These are phyloP conservation scores for Diorhabda carinulata DNA, from an alignment of 1,140 invertebrate species.

Conservation along the genomic window DNA sequence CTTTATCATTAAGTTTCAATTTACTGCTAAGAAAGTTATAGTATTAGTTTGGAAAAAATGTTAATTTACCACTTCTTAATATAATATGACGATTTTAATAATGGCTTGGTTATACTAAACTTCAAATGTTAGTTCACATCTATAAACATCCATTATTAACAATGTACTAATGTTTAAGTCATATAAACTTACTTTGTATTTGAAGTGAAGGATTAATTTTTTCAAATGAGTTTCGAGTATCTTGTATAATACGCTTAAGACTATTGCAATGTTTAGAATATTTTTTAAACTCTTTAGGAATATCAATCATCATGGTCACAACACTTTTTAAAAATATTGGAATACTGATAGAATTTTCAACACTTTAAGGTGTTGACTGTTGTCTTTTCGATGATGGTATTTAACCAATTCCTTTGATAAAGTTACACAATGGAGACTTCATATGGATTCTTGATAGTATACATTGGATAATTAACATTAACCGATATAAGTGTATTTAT, in stretches of 20 bases:
- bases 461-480: neutral
- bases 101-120: too few relatives aligned
- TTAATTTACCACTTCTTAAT: too few relatives aligned
- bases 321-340: neutral
- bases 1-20: too few relatives aligned
- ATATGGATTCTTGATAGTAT: neutral
- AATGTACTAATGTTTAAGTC: conserved; percentile 25
- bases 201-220: conserved; percentile 62
- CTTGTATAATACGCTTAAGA: conserved; percentile 56
- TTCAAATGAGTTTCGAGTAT: conserved; percentile 63
- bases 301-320: conserved; percentile 28
- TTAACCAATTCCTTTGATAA: neutral
- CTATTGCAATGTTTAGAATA: conserved; percentile 40
- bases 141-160: neutral
- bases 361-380: neutral
- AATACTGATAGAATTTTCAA: neutral
- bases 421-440: neutral
- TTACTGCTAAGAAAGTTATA: too few relatives aligned
- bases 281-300: conserved; percentile 40
- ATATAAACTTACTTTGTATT: conserved; percentile 55
- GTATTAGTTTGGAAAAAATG: too few relatives aligned
- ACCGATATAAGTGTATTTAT: neutral
- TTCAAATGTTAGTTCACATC: neutral
- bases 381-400: neutral
- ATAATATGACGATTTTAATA: too few relatives aligned